Evolutionary conservation across 2,888 invertebrate species (phyloP).

Genomic region (Sarcophaga carnaria): DNA sequence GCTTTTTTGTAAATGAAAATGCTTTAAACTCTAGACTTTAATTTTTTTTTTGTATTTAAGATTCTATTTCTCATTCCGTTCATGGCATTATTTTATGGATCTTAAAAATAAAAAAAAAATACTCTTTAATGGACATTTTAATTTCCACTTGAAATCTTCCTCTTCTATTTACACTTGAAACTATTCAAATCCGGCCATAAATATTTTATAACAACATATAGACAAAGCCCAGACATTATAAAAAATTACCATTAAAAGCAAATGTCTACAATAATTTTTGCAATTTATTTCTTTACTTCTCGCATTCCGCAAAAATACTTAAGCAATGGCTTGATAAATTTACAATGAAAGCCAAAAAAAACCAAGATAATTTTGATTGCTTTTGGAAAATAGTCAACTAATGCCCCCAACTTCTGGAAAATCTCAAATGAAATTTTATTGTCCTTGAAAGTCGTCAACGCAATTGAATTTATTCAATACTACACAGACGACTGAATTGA

Average conservation of each 20-base stretch:
- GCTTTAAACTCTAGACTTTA: too few relatives aligned
- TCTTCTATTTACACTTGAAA: conserved; percentile 42
- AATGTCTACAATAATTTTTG: neutral
- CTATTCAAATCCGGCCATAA: conserved; percentile 1
- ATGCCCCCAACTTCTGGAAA: neutral
- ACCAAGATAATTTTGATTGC: conserved; percentile 4
- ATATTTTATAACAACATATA: conserved; percentile 16
- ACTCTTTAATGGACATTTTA: conserved; percentile 27
- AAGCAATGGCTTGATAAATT: neutral
- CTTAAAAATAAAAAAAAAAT: neutral
- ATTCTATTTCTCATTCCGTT: too few relatives aligned
- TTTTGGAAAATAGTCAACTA: conserved; percentile 29
- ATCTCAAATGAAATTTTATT: conserved; percentile 38
- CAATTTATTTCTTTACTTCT: neutral
- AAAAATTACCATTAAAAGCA: neutral
- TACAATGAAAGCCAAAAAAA: neutral
- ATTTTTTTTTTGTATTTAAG: too few relatives aligned
- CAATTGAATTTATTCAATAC: neutral
- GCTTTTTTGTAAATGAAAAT: too few relatives aligned
- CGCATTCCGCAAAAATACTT: neutral
- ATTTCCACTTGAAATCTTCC: conserved; percentile 52
- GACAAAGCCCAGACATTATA: conserved; percentile 26
- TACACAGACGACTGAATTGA: neutral
- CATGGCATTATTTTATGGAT: neutral
- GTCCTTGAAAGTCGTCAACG: conserved; percentile 19